Percentiles rank a stretch among this genome's conserved stretches.
These are phyloP conservation scores for Sylvia borin DNA, from an alignment of 2,797 vertebrate species.

Conservation along the genomic window DNA sequence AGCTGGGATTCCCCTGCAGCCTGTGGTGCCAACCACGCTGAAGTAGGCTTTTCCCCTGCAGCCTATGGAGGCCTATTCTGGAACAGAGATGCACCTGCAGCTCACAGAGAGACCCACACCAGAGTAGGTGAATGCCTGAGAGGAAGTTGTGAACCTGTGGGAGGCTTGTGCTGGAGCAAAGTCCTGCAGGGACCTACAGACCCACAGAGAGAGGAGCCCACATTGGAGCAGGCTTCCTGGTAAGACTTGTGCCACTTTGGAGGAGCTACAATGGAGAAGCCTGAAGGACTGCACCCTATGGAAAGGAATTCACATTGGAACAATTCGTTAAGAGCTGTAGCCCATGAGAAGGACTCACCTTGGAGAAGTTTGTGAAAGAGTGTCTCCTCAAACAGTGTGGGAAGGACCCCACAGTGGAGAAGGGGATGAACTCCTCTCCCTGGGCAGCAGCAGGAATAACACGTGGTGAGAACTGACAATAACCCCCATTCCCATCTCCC, in stretches of 20 bases:
- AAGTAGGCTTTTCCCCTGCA: background rate
- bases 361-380: background rate
- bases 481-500: background rate
- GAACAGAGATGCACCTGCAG: background rate
- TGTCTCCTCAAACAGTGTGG: background rate
- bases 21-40: fast-evolving
- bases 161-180: background rate
- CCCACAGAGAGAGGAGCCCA: fast-evolving
- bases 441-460: background rate
- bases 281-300: background rate
- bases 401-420: background rate
- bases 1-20: background rate
- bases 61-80: background rate
- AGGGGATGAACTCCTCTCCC: background rate
- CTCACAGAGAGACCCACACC: background rate
- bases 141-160: background rate
- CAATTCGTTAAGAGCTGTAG: background rate
- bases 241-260: background rate
- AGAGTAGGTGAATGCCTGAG: too few relatives aligned
- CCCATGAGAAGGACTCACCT: background rate
- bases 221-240: background rate
- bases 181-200: background rate
- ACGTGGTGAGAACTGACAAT: background rate
- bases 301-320: background rate
- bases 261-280: background rate